Evolutionary conservation across 2,797 vertebrate species (phyloP).

Genomic region (Acanthurus tractus): DNA sequence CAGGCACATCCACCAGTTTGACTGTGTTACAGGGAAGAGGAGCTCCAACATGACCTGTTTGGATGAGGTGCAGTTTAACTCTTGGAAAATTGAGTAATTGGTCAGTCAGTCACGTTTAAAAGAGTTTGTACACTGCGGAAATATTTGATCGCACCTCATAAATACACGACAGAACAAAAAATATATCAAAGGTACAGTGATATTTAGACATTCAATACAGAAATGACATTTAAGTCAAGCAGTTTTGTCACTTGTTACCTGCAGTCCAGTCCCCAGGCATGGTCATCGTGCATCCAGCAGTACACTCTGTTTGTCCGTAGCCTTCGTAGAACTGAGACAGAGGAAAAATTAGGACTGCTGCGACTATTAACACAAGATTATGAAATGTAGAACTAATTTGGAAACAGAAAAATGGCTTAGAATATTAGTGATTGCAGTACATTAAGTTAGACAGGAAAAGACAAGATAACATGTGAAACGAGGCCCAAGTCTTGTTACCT

Average conservation of each 20-base stretch:
- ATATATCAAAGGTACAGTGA: too few relatives aligned
- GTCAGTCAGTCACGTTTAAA: not conserved
- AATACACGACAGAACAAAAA: too few relatives aligned
- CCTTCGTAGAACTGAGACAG: constrained; percentile 93
- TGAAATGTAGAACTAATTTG: too few relatives aligned
- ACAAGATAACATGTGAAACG: not conserved
- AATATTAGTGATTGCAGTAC: too few relatives aligned
- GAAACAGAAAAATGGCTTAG: too few relatives aligned
- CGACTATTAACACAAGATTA: not conserved
- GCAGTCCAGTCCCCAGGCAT: constrained; percentile 93
- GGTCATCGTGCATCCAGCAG: constrained; percentile 91
- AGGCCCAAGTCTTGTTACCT: constrained; percentile 80
- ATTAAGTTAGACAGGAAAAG: not conserved
- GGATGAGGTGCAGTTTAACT: not conserved
- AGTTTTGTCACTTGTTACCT: constrained; percentile 81
- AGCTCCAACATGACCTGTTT: constrained; percentile 92
- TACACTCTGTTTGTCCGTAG: constrained; percentile 96
- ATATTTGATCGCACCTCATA: too few relatives aligned
- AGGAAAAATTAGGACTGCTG: not conserved
- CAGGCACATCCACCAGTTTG: constrained; percentile 93
- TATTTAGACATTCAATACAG: too few relatives aligned
- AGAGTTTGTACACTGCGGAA: too few relatives aligned
- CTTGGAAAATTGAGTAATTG: not conserved
- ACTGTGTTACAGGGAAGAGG: constrained; percentile 92
- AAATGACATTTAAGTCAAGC: not conserved